Conservation (phyloP, 2,797 vertebrate genomes). For the Brotula barbata region DNA sequence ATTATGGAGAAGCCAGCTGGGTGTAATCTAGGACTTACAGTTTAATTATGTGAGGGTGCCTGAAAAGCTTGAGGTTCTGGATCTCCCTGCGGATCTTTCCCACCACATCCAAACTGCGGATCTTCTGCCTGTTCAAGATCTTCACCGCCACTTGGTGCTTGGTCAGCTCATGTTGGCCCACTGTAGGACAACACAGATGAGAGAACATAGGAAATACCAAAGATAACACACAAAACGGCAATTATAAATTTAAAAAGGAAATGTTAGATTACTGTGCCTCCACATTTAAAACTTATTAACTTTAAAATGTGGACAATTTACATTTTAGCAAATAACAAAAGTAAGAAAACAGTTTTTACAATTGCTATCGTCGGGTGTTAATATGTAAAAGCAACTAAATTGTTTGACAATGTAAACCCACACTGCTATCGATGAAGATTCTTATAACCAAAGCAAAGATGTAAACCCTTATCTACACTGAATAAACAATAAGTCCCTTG, state of each 20-base stretch:
- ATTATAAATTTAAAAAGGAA: background rate
- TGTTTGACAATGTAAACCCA: too few species aligned
- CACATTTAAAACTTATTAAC: background rate
- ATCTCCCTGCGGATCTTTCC: conserved; percentile 98
- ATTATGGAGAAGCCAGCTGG: conserved; percentile 58
- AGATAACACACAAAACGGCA: background rate
- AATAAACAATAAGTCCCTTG: background rate
- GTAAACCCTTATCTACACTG: background rate
- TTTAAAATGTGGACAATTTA: background rate
- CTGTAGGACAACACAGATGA: conserved; percentile 69
- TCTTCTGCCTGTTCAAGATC: conserved; percentile 98
- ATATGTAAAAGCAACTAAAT: too few species aligned
- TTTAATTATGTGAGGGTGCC: conserved; percentile 99
- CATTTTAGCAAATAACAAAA: background rate
- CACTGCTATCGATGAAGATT: background rate
- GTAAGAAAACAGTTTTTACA: too few species aligned
- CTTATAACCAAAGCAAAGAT: background rate
- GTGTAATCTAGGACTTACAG: conserved; percentile 86
- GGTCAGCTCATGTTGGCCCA: conserved; percentile 96
- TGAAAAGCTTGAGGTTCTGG: conserved; percentile 98
- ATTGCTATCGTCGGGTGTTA: too few species aligned
- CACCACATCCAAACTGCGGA: conserved; percentile 97
- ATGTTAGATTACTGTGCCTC: background rate
- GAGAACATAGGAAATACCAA: background rate
- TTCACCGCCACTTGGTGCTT: conserved; percentile 99